These are phyloP conservation scores for Aplidium turbinatum DNA, from an alignment of 23 tunicate genomes.

Conservation along the genomic window DNA sequence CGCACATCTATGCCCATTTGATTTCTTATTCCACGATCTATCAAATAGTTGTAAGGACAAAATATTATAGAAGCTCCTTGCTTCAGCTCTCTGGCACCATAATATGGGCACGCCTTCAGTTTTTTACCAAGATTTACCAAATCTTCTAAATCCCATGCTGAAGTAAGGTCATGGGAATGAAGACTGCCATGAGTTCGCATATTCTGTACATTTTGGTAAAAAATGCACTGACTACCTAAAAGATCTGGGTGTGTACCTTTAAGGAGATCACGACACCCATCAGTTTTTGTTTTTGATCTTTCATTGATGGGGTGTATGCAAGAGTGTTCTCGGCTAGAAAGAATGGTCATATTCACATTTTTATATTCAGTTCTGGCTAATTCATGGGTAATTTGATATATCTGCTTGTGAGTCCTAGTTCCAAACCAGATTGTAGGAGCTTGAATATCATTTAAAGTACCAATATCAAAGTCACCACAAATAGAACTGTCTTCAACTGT, in stretches of 20 bases:
- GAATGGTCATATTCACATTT: slow-evolving; percentile 67
- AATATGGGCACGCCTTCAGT: slow-evolving; percentile 76
- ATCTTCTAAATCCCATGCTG: slow-evolving; percentile 94
- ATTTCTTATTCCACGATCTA: slow-evolving; percentile 72
- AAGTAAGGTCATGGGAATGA: slow-evolving; percentile 49
- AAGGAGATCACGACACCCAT: slow-evolving; percentile 77
- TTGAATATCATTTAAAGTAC: too few species aligned
- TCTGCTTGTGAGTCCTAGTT: slow-evolving; percentile 90
- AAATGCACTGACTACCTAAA: slow-evolving; percentile 52
- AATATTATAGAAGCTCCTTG: slow-evolving; percentile 64
- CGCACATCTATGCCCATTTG: slow-evolving; percentile 68
- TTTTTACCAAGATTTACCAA: slow-evolving; percentile 70
- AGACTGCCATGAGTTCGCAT: slow-evolving; percentile 65
- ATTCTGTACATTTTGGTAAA: slow-evolving; percentile 72
- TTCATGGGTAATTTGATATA: slow-evolving; percentile 86
- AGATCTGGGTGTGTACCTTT: slow-evolving; percentile 58
- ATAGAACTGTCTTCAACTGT: neutral
- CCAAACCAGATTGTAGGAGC: slow-evolving; percentile 89
- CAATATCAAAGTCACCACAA: neutral
- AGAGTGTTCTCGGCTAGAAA: slow-evolving; percentile 87
- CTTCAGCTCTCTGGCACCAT: slow-evolving; percentile 61
- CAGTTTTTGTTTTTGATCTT: slow-evolving; percentile 67
- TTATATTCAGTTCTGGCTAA: slow-evolving; percentile 71
- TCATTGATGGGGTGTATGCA: slow-evolving; percentile 79
- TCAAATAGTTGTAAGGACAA: slow-evolving; percentile 95